These are phyloP conservation scores for Dynastes tityus DNA, from an alignment of 2,888 invertebrate species.

Conservation along the genomic window DNA sequence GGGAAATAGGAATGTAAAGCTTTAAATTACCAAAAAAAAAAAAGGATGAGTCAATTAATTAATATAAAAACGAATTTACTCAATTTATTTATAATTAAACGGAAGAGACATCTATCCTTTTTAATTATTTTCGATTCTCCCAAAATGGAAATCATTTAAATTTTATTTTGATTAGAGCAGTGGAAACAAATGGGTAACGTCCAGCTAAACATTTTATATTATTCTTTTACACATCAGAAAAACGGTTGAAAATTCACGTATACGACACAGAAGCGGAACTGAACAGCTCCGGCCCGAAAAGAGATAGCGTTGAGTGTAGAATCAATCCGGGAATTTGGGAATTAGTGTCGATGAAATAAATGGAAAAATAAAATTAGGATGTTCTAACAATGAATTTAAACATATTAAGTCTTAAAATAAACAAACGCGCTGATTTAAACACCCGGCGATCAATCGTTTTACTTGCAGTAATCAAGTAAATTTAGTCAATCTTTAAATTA, in stretches of 20 bases:
- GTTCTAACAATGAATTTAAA: slow-evolving; percentile 34
- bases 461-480: slow-evolving; percentile 3
- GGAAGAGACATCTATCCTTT: not conserved
- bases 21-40: no score
- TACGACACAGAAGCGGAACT: no score
- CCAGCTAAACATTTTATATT: slow-evolving; percentile 18
- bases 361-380: slow-evolving; percentile 40
- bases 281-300: no score
- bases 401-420: slow-evolving; percentile 34
- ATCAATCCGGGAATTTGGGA: not conserved
- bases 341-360: slow-evolving; percentile 15
- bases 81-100: not conserved
- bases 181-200: not conserved
- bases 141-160: slow-evolving; percentile 10
- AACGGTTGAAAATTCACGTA: not conserved
- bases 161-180: slow-evolving; percentile 15
- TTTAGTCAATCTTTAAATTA: not conserved
- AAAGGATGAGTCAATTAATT: no score
- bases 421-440: slow-evolving; percentile 26
- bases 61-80: not conserved
- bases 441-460: not conserved
- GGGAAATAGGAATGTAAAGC: no score
- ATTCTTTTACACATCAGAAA: not conserved
- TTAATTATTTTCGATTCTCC: slow-evolving; percentile 4
- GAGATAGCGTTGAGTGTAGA: not conserved